Percentiles rank a stretch among this genome's conserved stretches.
These are phyloP conservation scores for Hyposoter didymator DNA, from an alignment of 2,888 invertebrate genomes.

Conservation along the genomic window DNA sequence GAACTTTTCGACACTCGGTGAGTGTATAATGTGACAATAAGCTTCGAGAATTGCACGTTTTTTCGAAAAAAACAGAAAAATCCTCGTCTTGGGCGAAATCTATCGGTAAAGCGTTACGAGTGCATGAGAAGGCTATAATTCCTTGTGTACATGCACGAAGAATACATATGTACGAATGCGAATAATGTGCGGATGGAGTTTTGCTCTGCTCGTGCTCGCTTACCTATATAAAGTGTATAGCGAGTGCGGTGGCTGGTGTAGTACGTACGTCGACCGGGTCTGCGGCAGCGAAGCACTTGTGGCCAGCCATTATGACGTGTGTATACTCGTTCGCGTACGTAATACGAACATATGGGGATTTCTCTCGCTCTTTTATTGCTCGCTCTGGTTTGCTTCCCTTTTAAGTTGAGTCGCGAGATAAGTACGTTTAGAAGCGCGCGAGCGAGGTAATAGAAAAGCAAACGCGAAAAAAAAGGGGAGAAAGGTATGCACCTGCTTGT, in stretches of 20 bases:
- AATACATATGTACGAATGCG: too few relatives aligned
- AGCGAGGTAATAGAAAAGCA: slow-evolving; percentile 30
- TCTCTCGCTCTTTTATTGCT: slow-evolving; percentile 4
- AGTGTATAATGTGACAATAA: too few relatives aligned
- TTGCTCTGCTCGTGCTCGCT: too few relatives aligned
- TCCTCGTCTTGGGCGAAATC: too few relatives aligned
- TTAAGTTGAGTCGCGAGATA: slow-evolving; percentile 29
- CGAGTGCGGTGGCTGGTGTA: neutral
- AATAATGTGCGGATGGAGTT: too few relatives aligned
- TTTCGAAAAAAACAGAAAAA: too few relatives aligned
- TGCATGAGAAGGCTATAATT: neutral
- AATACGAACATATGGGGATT: slow-evolving; percentile 59
- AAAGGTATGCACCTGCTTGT: slow-evolving; percentile 19
- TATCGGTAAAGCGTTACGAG: neutral
- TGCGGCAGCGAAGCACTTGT: slow-evolving; percentile 39
- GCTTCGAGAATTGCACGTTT: too few relatives aligned
- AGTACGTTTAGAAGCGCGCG: slow-evolving; percentile 32
- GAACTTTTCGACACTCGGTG: neutral
- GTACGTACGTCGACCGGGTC: neutral
- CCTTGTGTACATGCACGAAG: neutral
- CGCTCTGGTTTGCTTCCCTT: neutral
- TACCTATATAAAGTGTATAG: too few relatives aligned
- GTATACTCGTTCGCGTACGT: slow-evolving; percentile 63
- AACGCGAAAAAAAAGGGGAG: slow-evolving; percentile 52
- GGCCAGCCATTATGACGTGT: slow-evolving; percentile 64